phyloP scores from a whole-genome alignment of 1,140 invertebrate genomes.

The Leptinotarsa texana region DNA sequence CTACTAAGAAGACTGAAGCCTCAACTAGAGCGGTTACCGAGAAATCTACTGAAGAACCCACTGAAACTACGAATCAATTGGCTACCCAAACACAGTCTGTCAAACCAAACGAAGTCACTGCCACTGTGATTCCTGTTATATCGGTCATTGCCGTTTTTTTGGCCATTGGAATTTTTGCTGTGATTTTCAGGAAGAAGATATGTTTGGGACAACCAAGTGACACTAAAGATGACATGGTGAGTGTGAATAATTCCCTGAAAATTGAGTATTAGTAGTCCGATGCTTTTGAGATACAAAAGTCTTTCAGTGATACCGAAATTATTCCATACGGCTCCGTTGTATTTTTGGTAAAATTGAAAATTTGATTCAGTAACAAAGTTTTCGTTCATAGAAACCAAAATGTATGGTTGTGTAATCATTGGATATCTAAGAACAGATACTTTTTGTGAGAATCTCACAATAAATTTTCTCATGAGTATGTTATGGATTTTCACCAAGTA shows the following conservation, averaged over 20 bases:
- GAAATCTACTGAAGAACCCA: constrained; percentile 11
- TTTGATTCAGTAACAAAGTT: no score
- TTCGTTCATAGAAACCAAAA: no score
- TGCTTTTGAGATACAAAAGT: no score
- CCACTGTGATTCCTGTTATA: constrained; percentile 64
- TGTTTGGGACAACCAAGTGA: constrained; percentile 60
- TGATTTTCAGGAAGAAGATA: constrained; percentile 63
- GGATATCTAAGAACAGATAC: no score
- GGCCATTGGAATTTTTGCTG: constrained; percentile 59
- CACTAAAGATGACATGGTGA: constrained; percentile 65
- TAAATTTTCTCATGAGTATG: no score
- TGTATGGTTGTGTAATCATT: no score
- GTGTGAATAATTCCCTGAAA: constrained; percentile 31
- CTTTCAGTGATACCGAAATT: no score
- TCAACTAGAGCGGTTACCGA: neutral
- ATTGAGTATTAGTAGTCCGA: no score
- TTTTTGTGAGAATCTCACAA: no score
- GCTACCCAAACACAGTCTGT: constrained; percentile 48
- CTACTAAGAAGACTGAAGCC: constrained; percentile 12
- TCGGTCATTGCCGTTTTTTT: constrained; percentile 62
- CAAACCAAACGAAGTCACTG: constrained; percentile 55
- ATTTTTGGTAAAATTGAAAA: no score
- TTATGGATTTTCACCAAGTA: no score
- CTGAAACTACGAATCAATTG: constrained; percentile 15
- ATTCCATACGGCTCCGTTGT: no score